A percentile compares a stretch with the other conserved stretches of the same genome.
Evolutionary conservation across 2,797 vertebrate species (phyloP).

Genomic region (Sebastes matsubarae): DNA sequence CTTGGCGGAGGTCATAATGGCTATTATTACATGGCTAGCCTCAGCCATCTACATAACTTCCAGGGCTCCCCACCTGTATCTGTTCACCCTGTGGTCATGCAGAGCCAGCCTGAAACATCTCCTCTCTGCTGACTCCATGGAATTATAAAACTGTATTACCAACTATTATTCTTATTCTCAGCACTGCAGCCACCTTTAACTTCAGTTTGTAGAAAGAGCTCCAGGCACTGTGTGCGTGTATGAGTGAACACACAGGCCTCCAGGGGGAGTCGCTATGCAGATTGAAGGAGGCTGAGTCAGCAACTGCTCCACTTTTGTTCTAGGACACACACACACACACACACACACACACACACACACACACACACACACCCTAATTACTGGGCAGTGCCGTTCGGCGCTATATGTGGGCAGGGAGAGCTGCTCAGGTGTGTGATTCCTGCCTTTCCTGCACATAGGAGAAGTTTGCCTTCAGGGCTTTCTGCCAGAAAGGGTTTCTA

Average conservation of each 20-base stretch:
- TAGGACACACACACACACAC: slow-evolving; percentile 10
- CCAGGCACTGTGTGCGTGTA: not conserved
- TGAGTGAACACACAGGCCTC: slow-evolving; percentile 21
- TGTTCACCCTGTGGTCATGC: not conserved
- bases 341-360: not conserved
- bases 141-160: slow-evolving; percentile 8
- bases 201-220: not conserved
- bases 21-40: not conserved
- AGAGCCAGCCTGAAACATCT: slow-evolving; percentile 1
- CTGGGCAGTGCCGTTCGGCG: too few species aligned
- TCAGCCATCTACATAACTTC: not conserved
- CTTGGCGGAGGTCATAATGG: too few species aligned
- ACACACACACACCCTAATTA: not conserved
- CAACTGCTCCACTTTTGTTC: slow-evolving; percentile 48
- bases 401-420: too few species aligned
- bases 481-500: too few species aligned
- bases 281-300: slow-evolving; percentile 57
- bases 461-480: too few species aligned
- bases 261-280: slow-evolving; percentile 42
- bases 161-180: slow-evolving; percentile 12
- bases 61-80: not conserved
- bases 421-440: too few species aligned
- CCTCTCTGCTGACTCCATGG: slow-evolving; percentile 25
- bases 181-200: slow-evolving; percentile 5
- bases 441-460: too few species aligned